These are phyloP conservation scores for Pyrocoelia pectoralis DNA, from an alignment of 2,888 invertebrate species.

Conservation along the genomic window DNA sequence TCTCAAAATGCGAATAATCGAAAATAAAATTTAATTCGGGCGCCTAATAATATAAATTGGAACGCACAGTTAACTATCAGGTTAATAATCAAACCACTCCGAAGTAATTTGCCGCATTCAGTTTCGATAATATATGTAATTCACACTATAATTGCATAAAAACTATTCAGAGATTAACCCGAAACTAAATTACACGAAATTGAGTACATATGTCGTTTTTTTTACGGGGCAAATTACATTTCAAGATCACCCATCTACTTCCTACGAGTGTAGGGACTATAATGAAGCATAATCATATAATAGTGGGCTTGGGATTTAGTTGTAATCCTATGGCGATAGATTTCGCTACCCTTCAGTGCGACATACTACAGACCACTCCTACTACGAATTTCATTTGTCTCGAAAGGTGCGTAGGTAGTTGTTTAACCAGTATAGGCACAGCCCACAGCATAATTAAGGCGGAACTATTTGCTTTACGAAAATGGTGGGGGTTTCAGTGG, in stretches of 20 bases:
- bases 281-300: conserved; percentile 64
- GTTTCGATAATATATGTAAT: conserved; percentile 60
- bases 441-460: conserved; percentile 40
- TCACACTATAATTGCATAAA: conserved; percentile 61
- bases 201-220: conserved; percentile 60
- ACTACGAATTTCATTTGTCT: conserved; percentile 47
- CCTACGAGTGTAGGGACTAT: conserved; percentile 62
- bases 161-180: conserved; percentile 60
- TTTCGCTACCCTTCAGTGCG: conserved; percentile 58
- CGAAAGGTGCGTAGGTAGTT: conserved; percentile 36
- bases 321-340: conserved; percentile 56
- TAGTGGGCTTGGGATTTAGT: conserved; percentile 59
- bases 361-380: conserved; percentile 44
- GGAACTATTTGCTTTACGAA: conserved; percentile 38
- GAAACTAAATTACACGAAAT: conserved; percentile 62
- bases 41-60: conserved; percentile 38
- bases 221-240: conserved; percentile 60
- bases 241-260: conserved; percentile 60
- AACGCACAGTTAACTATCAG: conserved; percentile 39
- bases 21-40: conserved; percentile 28
- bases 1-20: conserved; percentile 17
- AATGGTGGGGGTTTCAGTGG: conserved; percentile 9
- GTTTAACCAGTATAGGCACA: conserved; percentile 48
- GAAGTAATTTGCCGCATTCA: conserved; percentile 51
- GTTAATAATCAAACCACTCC: conserved; percentile 41